Evolutionary conservation across 2,888 invertebrate species (phyloP), one percentile per base, ranked within the genome.

Genomic region (Phymatocera aterrima): DNA sequence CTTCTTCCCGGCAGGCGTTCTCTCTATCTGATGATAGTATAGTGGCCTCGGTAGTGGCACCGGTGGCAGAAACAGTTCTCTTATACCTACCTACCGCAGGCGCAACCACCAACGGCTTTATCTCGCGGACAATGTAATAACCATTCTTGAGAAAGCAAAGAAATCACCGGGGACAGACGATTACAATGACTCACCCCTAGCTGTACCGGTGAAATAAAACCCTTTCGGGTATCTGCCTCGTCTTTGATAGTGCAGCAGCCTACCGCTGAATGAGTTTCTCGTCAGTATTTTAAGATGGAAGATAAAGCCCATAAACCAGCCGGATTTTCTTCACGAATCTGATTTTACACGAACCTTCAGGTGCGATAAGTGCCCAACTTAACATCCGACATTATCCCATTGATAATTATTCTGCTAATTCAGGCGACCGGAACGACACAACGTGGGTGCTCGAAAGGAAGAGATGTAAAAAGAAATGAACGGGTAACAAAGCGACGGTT

Each of bases 401-500:
- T 83, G 83, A 82, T 82, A 83, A 83, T 83, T 83, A 80, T 79
- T 78, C 77, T 77, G 78, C 83, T 82, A 82, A 82, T 81, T 81
- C 79, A 80, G 82, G 80, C 81, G 78, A 78, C 81, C 79, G 78
- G 80, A 70, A 78, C 72, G 72, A n/a, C 60, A 65, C 48, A 31
- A 78, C 79, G 43, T 70, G 40, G 72, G 48, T 68, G 79, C 70
- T 79, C n/a, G 65, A 79, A 78, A 77, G 79, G 78, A 79, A 68
- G 78, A 61, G 64, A 79, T 79, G 82, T 82, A 82, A 83, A 81
- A 77, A 74, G 72, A 57, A 77, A 64, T 46, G 77, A 61, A 60
- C 79, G 80, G 84, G 83, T 85, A 85, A 87, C 87, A 87, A 88
- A 88, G 87, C 86, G 86, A 85, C 83, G 85, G 84, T 83, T 83